These are phyloP conservation scores for Leontocebus nigricollis DNA, from an alignment of 2,797 vertebrate genomes.

Conservation along the genomic window DNA sequence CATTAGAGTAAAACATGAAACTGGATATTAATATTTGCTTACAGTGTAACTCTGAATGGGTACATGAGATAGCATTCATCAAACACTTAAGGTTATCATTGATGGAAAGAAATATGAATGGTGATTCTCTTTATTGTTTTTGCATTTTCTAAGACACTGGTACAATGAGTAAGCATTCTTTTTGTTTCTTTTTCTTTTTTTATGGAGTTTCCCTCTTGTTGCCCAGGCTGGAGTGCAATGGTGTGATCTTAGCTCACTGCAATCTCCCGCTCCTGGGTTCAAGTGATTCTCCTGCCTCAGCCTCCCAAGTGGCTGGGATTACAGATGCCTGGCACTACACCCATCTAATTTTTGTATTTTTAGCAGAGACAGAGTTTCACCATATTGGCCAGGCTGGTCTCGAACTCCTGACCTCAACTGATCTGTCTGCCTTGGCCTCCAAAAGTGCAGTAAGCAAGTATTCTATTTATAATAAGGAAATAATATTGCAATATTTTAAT, in stretches of 20 bases:
- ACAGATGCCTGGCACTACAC: accelerated
- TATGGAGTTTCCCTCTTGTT: neutral
- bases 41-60: neutral
- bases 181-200: too few relatives aligned
- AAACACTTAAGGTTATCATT: neutral
- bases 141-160: neutral
- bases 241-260: neutral
- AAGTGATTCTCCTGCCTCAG: neutral
- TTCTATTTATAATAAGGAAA: neutral
- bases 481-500: neutral
- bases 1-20: neutral
- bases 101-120: neutral
- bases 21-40: neutral
- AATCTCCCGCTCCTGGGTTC: neutral
- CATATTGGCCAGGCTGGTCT: neutral
- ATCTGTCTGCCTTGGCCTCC: neutral
- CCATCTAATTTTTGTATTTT: neutral
- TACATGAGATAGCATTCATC: neutral
- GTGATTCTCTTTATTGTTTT: neutral
- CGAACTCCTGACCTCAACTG: neutral
- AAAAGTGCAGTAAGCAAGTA: neutral
- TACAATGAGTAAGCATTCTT: neutral
- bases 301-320: neutral
- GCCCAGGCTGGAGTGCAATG: neutral
- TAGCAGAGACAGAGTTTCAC: neutral